Base-by-base conservation (phyloP, 2,113 vertebrate species). In the Eurypyga helias region DNA sequence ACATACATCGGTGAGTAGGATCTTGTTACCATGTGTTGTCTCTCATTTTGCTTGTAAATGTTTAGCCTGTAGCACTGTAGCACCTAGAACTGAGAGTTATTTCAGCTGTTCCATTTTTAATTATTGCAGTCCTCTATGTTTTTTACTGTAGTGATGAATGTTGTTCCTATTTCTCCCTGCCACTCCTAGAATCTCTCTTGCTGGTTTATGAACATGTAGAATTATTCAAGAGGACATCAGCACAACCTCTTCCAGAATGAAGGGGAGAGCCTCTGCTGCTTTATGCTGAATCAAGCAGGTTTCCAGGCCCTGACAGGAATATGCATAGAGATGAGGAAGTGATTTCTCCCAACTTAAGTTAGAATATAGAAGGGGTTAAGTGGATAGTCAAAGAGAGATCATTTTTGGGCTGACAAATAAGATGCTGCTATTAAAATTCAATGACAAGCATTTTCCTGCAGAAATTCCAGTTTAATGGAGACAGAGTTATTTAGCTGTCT, bases 1-100 rank as follows among this genome's bases (percentile, higher is more conserved):
- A 48, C 98, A 98, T 78, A 97, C 96, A 1, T 97, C 88, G 98
- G 98, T 97, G 91, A 98, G 98, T 20, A 55, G 2, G 3, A 58
- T 90, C 29, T 73, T 72, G 34, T 83, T 89, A 29, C 45, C 23
- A 3, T 52, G 29, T 75, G 5, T 16, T 75, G 24, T 89, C 24
- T 90, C 54, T 76, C 11, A 9, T 75, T 82, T 51, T 55, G 25
- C 15, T 73, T 83, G 36, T 60, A 54, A 75, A 70, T 33, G 7
- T 11, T 29, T 51, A 86, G 18, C 49, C 41, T 67, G 24, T 31
- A 33, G 29, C 17, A 5, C 41, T 67, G 26, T 31, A 33, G 29
- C 17, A 5, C 18, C 16, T 67, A 80, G 41, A 93, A 69, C 36
- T 52, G 20, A 17, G 48, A 38, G 13, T 77, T 87, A 54, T 49